Evolutionary conservation across 2,113 vertebrate genomes (phyloP).

Genomic region (Perognathus longimembris): DNA sequence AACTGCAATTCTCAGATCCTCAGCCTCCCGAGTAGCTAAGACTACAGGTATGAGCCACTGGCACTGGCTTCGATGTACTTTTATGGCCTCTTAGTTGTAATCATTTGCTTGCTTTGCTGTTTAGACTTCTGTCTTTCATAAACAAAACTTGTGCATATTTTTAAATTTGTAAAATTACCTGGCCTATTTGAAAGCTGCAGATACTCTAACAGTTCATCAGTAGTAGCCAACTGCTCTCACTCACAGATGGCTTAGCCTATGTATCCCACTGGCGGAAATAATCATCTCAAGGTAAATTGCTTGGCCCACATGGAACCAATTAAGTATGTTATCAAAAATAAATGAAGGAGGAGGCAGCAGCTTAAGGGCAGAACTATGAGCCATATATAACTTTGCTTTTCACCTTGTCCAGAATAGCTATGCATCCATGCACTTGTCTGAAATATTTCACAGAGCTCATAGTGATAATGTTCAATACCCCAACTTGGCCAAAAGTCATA

Average conservation of each 20-base stretch:
- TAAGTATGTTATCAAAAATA: slow-evolving; percentile 80
- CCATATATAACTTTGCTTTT: slow-evolving; percentile 71
- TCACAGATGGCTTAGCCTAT: slow-evolving; percentile 71
- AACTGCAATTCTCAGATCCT: too few species aligned
- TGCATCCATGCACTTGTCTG: slow-evolving; percentile 4
- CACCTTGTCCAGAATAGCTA: slow-evolving; percentile 66
- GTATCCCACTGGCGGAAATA: slow-evolving; percentile 62
- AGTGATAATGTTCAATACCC: not conserved
- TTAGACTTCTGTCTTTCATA: slow-evolving; percentile 47
- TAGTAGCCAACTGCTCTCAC: slow-evolving; percentile 60
- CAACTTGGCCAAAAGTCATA: not conserved
- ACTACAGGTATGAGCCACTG: too few species aligned
- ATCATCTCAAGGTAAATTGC: slow-evolving; percentile 77
- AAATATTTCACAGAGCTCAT: slow-evolving; percentile 41
- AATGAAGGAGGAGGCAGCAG: slow-evolving; percentile 72
- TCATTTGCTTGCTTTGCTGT: slow-evolving; percentile 34
- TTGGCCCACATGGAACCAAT: slow-evolving; percentile 80
- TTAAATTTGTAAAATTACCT: slow-evolving; percentile 64
- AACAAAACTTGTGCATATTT: not conserved
- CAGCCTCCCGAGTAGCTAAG: too few species aligned
- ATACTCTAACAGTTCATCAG: slow-evolving; percentile 48
- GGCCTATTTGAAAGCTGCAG: slow-evolving; percentile 69
- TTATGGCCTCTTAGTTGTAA: not conserved
- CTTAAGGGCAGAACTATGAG: slow-evolving; percentile 77
- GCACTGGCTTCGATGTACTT: not conserved